Evolutionary conservation across 2,797 vertebrate genomes (phyloP).

Genomic region (Spinus olivaceus): DNA sequence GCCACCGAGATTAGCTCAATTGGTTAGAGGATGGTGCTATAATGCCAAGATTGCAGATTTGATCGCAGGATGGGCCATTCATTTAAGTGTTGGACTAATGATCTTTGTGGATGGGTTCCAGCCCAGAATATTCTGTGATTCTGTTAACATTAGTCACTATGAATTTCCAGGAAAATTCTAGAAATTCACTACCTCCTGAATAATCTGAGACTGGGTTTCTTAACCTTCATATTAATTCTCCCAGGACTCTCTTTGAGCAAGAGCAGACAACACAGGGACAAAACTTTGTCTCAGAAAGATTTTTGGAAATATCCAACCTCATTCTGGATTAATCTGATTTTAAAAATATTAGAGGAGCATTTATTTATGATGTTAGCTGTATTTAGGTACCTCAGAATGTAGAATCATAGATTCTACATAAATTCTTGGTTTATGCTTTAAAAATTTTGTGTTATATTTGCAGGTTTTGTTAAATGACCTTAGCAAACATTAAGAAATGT

Average conservation of each 20-base stretch:
- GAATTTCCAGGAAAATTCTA: background rate
- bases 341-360: background rate
- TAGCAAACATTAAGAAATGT: background rate
- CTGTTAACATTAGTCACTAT: background rate
- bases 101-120: background rate
- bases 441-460: background rate
- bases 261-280: background rate
- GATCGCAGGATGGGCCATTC: fast-evolving
- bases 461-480: background rate
- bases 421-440: background rate
- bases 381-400: background rate
- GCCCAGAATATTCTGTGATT: background rate
- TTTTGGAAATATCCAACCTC: background rate
- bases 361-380: background rate
- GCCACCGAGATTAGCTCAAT: fast-evolving
- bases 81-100: fast-evolving
- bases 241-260: background rate
- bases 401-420: background rate
- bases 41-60: background rate
- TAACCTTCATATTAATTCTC: background rate
- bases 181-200: background rate
- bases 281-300: background rate
- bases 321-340: background rate
- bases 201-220: background rate
- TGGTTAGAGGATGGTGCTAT: background rate